Evolutionary conservation across 2,888 invertebrate species (phyloP), one percentile per base, ranked within the genome.

Genomic region (Bombylius major): DNA sequence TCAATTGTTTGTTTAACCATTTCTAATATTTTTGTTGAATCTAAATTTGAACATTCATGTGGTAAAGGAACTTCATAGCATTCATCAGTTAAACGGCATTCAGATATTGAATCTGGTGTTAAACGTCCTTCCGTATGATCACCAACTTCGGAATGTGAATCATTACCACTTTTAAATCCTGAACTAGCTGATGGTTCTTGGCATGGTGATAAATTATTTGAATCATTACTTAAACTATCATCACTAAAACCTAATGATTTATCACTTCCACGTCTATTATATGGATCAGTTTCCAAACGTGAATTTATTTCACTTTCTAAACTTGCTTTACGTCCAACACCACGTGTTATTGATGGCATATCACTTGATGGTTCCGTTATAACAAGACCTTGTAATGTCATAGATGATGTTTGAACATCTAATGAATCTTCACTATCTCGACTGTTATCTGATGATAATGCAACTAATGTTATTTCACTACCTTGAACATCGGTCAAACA

Each of bases 401-500:
- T 67, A 8, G 72, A 65, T 6, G 71, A 68, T 42, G 67, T 67
- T 54, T 78, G 80, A 56, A 79, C 80, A 56, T 84, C 85, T 47
- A 85, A 67, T 51, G 84, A 82, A 53, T 86, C 85, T 73, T 84
- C 82, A 50, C 82, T 83, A 58, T 85, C 85, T 59, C 83, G 82
- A 0, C 86, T 86, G 0, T 86, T 86, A 0, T 87, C 87, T 0
- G 87, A 86, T 4, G 82, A 82, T 55, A 81, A 77, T 0, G 87
- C 87, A 0, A 89, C 85, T 4, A 89, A 67, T 0, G 89, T 89
- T 0, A 89, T 82, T 72, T 89, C 88, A 7, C 87, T 88, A 1
- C 94, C 94, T 54, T 89, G 79, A 54, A 93, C 92, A 69, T 95
- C 94, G 0, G 95, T 95, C 11, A 95, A 80, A 63, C 91, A 93